Evolutionary conservation across 37 sponge, comb jelly and placozoan genomes (phyloP).

Genomic region (Haliclona indistincta): DNA sequence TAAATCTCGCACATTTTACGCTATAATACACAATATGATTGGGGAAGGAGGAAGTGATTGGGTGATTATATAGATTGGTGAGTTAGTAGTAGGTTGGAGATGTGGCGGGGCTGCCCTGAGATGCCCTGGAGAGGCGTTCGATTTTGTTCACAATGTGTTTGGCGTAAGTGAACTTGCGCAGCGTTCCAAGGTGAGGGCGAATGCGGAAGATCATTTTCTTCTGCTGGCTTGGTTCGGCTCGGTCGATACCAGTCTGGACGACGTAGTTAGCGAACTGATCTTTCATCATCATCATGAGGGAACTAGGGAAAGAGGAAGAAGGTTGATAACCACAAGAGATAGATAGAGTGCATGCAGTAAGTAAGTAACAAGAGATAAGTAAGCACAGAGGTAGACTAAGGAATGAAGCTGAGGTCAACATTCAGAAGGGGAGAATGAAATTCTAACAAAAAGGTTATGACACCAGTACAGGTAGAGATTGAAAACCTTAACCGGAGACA

Average conservation of each 20-base stretch:
- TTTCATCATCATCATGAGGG: conserved; percentile 87
- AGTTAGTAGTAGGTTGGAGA: not conserved
- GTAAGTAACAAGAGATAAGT: too few relatives aligned
- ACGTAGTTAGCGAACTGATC: conserved; percentile 97
- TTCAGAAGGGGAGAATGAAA: too few relatives aligned
- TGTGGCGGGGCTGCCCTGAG: not conserved
- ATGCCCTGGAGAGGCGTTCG: conserved; percentile 28
- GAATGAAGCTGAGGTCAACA: too few relatives aligned
- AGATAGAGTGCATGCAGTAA: too few relatives aligned
- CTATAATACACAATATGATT: not conserved
- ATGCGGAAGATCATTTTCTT: conserved; percentile 79
- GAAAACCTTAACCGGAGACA: too few relatives aligned
- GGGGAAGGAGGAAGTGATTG: not conserved
- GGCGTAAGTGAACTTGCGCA: conserved; percentile 91
- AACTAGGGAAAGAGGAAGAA: conserved; percentile 52
- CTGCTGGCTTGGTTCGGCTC: conserved; percentile 80
- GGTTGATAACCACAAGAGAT: too few relatives aligned
- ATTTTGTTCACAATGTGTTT: conserved; percentile 92
- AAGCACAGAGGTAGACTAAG: too few relatives aligned
- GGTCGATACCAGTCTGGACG: conserved; percentile 89
- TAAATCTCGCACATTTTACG: not conserved
- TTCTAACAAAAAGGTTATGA: too few relatives aligned
- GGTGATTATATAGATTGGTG: not conserved
- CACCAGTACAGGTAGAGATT: too few relatives aligned
- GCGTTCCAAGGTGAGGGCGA: conserved; percentile 62